Conservation (phyloP, 2,797 vertebrate genomes). For the Lepilemur septentrionalis region DNA sequence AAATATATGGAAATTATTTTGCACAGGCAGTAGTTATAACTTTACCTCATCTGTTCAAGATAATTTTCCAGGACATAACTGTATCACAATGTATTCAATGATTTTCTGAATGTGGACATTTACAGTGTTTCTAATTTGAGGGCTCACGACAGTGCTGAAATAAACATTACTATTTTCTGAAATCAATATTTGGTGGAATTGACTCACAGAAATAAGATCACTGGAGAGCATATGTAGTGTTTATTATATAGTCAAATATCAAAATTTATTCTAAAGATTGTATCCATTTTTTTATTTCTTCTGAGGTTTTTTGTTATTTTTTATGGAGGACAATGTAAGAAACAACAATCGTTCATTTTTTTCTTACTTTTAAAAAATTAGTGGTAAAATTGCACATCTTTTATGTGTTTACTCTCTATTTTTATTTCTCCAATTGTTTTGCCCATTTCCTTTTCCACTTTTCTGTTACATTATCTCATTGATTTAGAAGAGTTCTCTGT, state of each 20-base stretch:
- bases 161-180: not conserved
- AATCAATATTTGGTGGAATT: not conserved
- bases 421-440: not conserved
- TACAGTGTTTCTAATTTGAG: not conserved
- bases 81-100: not conserved
- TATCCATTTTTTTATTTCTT: not conserved
- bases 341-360: not conserved
- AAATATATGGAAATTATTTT: not conserved
- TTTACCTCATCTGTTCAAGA: not conserved
- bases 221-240: not conserved
- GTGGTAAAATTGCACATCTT: not conserved
- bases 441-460: not conserved
- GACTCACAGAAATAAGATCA: not conserved
- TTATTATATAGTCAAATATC: not conserved
- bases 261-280: not conserved
- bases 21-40: not conserved
- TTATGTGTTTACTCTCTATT: not conserved
- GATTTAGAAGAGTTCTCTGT: not conserved
- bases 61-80: not conserved
- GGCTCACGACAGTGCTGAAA: not conserved
- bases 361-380: not conserved
- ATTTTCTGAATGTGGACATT: not conserved
- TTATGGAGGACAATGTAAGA: not conserved
- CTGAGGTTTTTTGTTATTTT: not conserved
- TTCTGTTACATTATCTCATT: not conserved